Conservation (phyloP, 2,888 invertebrate genomes). For the Nebria salina region DNA sequence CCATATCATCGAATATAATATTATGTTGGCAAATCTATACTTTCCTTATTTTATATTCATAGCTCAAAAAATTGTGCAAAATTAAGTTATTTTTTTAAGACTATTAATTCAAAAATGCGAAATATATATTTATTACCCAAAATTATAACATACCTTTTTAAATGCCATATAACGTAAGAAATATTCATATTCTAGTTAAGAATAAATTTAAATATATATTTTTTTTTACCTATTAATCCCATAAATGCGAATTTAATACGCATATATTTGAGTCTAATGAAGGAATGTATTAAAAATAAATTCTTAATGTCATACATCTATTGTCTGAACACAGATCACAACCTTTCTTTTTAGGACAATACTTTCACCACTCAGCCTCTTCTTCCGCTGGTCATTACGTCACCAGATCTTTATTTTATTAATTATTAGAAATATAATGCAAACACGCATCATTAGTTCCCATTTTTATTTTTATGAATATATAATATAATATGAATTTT, state of each 20-base stretch:
- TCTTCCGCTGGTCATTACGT: conserved; percentile 17
- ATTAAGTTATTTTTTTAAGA: neutral
- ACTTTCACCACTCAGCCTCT: conserved; percentile 6
- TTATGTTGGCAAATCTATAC: neutral
- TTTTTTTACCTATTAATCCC: no score
- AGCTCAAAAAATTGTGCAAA: neutral
- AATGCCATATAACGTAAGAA: no score
- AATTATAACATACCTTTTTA: neutral
- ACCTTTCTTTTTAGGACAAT: neutral
- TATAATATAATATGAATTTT: no score
- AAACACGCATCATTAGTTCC: neutral
- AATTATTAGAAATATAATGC: neutral
- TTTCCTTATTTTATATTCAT: neutral
- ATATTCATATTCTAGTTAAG: no score
- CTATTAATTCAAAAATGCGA: neutral
- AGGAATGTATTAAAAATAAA: neutral
- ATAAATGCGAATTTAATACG: neutral
- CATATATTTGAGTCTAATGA: neutral
- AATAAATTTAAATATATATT: no score
- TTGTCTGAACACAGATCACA: neutral
- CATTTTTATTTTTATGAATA: neutral
- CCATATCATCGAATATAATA: neutral
- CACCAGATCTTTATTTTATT: neutral
- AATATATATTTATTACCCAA: neutral
- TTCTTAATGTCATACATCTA: neutral